Evolutionary conservation across 2,888 invertebrate species (phyloP).

Genomic region (Malthinus flaveolus): DNA sequence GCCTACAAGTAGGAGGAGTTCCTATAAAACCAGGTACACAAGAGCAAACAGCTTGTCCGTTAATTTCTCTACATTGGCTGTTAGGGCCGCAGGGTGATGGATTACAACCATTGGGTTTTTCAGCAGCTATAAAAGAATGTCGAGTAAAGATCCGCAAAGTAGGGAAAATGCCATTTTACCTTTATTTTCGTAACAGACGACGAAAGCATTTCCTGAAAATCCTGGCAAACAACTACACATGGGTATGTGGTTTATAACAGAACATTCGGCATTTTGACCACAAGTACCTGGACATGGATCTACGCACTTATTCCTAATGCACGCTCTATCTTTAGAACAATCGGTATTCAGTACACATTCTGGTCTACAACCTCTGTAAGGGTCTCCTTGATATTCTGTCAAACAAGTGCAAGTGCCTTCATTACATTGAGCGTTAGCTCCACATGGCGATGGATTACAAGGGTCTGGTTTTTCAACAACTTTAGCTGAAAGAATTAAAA

Average conservation of each 20-base stretch:
- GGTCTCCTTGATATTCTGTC: slow-evolving; percentile 54
- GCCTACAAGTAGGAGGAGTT: slow-evolving; percentile 60
- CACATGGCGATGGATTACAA: slow-evolving; percentile 68
- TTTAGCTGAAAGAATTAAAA: slow-evolving; percentile 16
- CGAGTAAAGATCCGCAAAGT: neutral
- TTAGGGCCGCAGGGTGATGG: slow-evolving; percentile 69
- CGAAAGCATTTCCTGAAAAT: slow-evolving; percentile 44
- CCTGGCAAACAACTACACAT: slow-evolving; percentile 46
- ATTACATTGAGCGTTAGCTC: slow-evolving; percentile 70
- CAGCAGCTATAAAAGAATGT: slow-evolving; percentile 53
- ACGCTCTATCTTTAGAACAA: slow-evolving; percentile 53
- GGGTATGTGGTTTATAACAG: slow-evolving; percentile 54
- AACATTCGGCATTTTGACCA: slow-evolving; percentile 57
- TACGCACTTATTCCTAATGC: slow-evolving; percentile 55
- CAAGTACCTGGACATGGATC: slow-evolving; percentile 59
- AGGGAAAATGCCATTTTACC: neutral
- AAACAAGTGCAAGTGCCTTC: slow-evolving; percentile 55
- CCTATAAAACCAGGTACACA: slow-evolving; percentile 57
- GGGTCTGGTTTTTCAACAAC: slow-evolving; percentile 54
- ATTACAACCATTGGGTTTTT: slow-evolving; percentile 62
- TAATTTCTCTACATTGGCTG: slow-evolving; percentile 56
- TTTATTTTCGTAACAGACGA: slow-evolving; percentile 10
- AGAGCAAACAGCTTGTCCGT: slow-evolving; percentile 64
- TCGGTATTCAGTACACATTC: slow-evolving; percentile 57
- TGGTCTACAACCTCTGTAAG: slow-evolving; percentile 55